Base-by-base conservation (phyloP, 2,797 vertebrate genomes). In the Enteromius argenteus region DNA sequence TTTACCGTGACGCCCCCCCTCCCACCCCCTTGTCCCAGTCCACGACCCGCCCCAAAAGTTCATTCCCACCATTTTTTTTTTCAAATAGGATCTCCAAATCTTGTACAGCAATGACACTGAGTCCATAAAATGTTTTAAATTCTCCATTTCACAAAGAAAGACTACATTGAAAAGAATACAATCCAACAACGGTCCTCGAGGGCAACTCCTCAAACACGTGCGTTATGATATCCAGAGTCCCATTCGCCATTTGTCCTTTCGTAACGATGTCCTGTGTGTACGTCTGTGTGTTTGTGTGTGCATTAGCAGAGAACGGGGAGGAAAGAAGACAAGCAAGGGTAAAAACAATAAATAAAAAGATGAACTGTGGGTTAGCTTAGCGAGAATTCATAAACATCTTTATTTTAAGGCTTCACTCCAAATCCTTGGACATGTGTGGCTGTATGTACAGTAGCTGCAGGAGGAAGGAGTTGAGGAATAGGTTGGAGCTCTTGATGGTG, bases 341-440 rank as follows among this genome's bases (percentile, higher is more conserved):
- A 21, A n/a, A 75, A 17, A 56, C 4, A 35, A 19, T 13, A 44
- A 44, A 53, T 4, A 21, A 27, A 84, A 67, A 49, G n/a, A 58
- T 78, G 53, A 79, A 27, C 10, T 53, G 30, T 42, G 62, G 35
- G 42, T 30, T 69, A 49, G 67, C 62, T 53, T 42, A 44, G 44
- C 51, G 35, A 67, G 46, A 76, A 60, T 76, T 39, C 30, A 77
- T 69, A 51, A 83, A 58, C 72, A 81, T 93, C 90, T 89, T 92
- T 91, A 92, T 94, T 92, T 95, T 95, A 95, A 96, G 95, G 95
- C 94, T 92, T 92, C 88, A 90, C 86, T 86, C 88, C 89, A 89
- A 88, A 88, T 92, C 91, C 85, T 91, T 89, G 77, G 66, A 85
- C 62, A 81, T 81, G 85, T 89, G 89, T 51, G 88, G 89, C 60